phyloP scores from a whole-genome alignment of 1,140 invertebrate genomes.

The Aphidius gifuensis region DNA sequence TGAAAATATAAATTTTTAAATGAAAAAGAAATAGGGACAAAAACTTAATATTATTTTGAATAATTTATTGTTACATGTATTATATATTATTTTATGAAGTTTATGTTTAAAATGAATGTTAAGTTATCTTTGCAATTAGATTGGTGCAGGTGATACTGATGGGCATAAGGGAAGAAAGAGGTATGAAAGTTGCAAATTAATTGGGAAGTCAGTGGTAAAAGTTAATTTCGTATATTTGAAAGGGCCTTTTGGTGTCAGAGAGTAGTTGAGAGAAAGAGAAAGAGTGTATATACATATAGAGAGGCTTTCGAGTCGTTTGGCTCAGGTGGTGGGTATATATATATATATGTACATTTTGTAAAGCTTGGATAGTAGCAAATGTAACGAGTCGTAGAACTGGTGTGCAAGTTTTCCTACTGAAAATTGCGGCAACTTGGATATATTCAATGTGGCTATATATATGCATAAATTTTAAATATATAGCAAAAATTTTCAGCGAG shows the following conservation, averaged over 20 bases:
- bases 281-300: conserved; percentile 19
- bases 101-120: conserved; percentile 18
- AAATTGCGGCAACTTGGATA: too few species aligned
- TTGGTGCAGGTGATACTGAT: conserved; percentile 22
- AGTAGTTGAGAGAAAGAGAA: background rate
- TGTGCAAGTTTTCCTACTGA: too few species aligned
- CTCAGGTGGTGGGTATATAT: conserved; percentile 38
- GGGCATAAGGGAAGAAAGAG: conserved; percentile 8
- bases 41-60: too few species aligned
- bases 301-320: conserved; percentile 39
- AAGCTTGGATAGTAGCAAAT: background rate
- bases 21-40: too few species aligned
- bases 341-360: too few species aligned
- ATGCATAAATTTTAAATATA: too few species aligned
- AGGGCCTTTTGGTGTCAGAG: conserved; percentile 16
- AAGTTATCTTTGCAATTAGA: conserved; percentile 52
- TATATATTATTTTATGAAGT: too few species aligned
- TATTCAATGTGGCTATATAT: too few species aligned
- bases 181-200: conserved; percentile 47
- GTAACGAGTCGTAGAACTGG: too few species aligned
- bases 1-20: too few species aligned
- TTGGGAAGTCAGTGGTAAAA: conserved; percentile 52
- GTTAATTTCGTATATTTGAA: conserved; percentile 46
- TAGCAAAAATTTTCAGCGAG: too few species aligned
- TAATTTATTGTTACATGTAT: too few species aligned